Percentiles rank a stretch among this genome's conserved stretches.
These are phyloP conservation scores for Gallinago paraguaiae DNA, from an alignment of 2,113 vertebrate genomes.

Conservation along the genomic window DNA sequence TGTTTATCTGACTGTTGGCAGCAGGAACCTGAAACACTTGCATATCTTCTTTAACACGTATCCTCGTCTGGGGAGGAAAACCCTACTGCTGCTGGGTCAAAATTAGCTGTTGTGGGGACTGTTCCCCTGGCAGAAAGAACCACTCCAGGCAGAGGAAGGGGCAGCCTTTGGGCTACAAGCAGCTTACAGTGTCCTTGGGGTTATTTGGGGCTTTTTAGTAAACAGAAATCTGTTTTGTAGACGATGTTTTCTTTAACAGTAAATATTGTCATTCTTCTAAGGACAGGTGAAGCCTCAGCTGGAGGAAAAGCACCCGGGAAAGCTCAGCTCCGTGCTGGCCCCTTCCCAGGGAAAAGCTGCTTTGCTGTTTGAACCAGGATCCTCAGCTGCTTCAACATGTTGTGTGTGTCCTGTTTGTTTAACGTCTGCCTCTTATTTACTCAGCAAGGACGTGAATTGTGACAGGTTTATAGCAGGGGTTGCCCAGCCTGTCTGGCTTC, in stretches of 20 bases:
- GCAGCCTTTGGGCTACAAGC: not conserved
- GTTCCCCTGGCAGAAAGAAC: not conserved
- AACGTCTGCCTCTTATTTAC: not conserved
- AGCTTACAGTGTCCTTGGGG: not conserved
- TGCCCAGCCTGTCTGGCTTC: not conserved
- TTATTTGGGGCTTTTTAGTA: not conserved
- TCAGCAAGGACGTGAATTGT: not conserved
- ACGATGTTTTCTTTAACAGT: not conserved
- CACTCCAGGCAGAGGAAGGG: accelerated
- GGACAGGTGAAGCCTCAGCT: not conserved
- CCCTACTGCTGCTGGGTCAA: not conserved
- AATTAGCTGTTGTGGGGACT: accelerated
- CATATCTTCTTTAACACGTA: too few relatives aligned
- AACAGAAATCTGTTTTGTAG: not conserved
- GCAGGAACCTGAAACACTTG: not conserved
- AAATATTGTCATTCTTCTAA: not conserved
- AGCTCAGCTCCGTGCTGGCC: not conserved
- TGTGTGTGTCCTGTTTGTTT: not conserved
- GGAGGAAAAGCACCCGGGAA: not conserved
- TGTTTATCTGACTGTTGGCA: not conserved
- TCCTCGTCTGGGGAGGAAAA: not conserved
- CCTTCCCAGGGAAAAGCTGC: not conserved
- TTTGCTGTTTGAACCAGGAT: not conserved
- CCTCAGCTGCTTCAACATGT: not conserved
- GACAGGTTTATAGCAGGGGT: not conserved